Percentiles rank a stretch among this genome's conserved stretches.
phyloP scores from a whole-genome alignment of 2,888 invertebrate genomes.

The Tipula vernalis region DNA sequence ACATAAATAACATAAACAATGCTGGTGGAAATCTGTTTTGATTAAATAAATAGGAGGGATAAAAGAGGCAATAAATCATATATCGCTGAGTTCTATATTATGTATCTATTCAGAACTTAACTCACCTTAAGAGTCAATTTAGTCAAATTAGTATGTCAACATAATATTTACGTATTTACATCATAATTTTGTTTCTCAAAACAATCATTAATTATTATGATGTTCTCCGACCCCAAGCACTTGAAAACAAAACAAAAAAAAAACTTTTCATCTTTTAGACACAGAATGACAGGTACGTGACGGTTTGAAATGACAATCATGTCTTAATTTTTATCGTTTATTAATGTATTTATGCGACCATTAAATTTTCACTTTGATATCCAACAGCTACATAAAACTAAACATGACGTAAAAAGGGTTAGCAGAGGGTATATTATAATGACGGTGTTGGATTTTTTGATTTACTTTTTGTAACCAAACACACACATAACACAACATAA shows the following conservation, averaged over 20 bases:
- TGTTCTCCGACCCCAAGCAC: background rate
- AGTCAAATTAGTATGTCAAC: background rate
- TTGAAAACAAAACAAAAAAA: background rate
- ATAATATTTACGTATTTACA: background rate
- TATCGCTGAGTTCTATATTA: background rate
- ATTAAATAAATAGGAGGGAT: background rate
- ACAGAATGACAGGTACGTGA: background rate
- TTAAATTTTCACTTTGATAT: background rate
- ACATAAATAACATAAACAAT: background rate
- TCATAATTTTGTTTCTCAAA: background rate
- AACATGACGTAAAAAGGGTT: background rate
- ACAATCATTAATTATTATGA: background rate
- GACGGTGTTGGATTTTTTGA: background rate
- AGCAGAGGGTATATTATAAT: background rate
- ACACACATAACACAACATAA: background rate
- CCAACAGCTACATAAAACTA: background rate
- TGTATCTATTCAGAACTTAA: background rate
- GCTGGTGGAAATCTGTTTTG: background rate
- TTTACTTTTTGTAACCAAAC: background rate
- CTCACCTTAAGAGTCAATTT: background rate
- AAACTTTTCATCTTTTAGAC: background rate
- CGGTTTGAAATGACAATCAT: background rate
- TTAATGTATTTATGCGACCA: background rate
- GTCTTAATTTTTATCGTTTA: conserved; percentile 4
- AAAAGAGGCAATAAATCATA: background rate